A percentile compares a stretch with the other conserved stretches of the same genome.
These are phyloP conservation scores for Altica lythri DNA, from an alignment of 2,888 invertebrate genomes.

Conservation along the genomic window DNA sequence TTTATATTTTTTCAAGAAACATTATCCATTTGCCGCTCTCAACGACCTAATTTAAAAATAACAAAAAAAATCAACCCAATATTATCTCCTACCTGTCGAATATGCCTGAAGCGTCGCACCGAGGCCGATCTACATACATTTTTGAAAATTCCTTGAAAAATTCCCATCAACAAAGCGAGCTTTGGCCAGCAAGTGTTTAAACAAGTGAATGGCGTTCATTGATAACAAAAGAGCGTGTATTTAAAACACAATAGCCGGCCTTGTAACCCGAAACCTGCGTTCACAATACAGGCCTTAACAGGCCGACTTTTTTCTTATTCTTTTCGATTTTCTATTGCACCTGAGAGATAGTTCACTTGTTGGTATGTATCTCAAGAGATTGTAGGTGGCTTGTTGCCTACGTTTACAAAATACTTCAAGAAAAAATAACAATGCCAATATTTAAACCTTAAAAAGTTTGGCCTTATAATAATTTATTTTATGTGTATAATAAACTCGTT, in stretches of 20 bases:
- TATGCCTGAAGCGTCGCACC: constrained; percentile 11
- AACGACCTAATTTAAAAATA: no score
- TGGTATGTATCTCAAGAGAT: neutral
- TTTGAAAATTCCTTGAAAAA: constrained; percentile 42
- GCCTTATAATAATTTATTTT: no score
- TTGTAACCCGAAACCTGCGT: constrained; percentile 52
- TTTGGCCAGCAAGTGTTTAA: constrained; percentile 48
- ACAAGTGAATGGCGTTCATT: constrained; percentile 51
- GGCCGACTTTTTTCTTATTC: constrained; percentile 38
- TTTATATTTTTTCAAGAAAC: no score
- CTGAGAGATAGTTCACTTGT: constrained; percentile 23
- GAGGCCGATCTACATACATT: constrained; percentile 32
- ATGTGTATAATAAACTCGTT: no score
- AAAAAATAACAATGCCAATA: no score
- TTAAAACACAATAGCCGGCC: constrained; percentile 50
- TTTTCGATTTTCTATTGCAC: constrained; percentile 29
- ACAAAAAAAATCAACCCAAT: neutral
- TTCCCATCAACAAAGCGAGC: constrained; percentile 39
- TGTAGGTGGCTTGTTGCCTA: no score
- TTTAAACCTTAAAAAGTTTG: no score
- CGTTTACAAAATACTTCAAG: no score
- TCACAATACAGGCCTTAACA: constrained; percentile 36
- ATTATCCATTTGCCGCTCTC: no score
- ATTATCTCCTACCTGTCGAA: constrained; percentile 21
- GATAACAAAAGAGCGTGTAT: constrained; percentile 48